A percentile compares a stretch with the other conserved stretches of the same genome.
These are phyloP conservation scores for Nylanderia fulva DNA, from an alignment of 1,140 invertebrate species.

Conservation along the genomic window DNA sequence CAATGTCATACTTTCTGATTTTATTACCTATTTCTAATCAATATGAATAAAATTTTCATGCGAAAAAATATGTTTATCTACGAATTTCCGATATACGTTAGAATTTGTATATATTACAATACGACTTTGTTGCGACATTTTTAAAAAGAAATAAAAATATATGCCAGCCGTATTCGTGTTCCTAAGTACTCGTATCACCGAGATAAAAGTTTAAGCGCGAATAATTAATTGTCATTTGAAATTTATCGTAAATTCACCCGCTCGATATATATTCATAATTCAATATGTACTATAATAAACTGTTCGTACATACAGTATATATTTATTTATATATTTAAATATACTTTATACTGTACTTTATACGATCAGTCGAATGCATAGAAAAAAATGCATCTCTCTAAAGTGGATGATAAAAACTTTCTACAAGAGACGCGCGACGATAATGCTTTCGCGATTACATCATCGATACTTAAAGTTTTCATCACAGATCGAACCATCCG, in stretches of 20 bases:
- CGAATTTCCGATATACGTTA: background rate
- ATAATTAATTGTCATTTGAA: conserved; percentile 19
- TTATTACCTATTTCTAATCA: background rate
- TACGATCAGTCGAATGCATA: background rate
- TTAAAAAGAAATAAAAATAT: background rate
- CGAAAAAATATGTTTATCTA: background rate
- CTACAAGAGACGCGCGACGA: background rate
- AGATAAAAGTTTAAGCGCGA: conserved; percentile 40
- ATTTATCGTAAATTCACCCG: background rate
- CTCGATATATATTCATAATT: background rate
- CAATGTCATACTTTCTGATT: background rate
- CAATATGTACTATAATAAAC: background rate
- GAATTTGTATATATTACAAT: background rate
- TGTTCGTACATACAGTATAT: background rate
- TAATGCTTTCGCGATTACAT: background rate
- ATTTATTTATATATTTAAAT: background rate
- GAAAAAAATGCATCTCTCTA: background rate
- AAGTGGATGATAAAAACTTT: conserved; percentile 35
- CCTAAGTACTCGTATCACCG: conserved; percentile 52
- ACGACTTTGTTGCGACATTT: conserved; percentile 25
- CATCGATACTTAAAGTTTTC: conserved; percentile 10
- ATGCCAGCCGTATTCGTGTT: conserved; percentile 9
- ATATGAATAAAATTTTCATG: background rate
- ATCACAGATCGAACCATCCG: conserved; percentile 34
- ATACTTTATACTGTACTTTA: background rate